A percentile compares a stretch with the other conserved stretches of the same genome.
These are phyloP conservation scores for Arctopsyche grandis DNA, from an alignment of 1,140 invertebrate species.

Conservation along the genomic window DNA sequence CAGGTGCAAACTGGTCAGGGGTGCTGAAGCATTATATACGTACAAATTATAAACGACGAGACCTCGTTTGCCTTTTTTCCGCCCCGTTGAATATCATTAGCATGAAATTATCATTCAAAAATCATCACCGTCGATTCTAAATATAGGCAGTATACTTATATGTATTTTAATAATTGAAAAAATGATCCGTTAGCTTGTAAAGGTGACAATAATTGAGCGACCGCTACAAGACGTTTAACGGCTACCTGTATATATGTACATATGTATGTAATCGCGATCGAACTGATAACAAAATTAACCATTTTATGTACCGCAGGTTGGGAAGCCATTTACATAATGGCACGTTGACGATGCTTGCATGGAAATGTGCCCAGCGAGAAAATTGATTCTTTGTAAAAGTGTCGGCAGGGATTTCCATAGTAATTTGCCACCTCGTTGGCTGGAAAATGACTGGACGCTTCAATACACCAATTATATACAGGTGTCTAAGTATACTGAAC, in stretches of 20 bases:
- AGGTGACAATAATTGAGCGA: not conserved
- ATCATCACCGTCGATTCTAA: no score
- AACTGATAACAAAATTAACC: conserved; percentile 29
- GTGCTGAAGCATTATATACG: not conserved
- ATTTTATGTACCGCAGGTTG: conserved; percentile 10
- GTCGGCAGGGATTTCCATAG: conserved; percentile 27
- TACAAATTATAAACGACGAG: no score
- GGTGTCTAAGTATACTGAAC: not conserved
- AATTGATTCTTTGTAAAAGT: conserved; percentile 38
- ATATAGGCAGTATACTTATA: no score
- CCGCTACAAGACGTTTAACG: no score
- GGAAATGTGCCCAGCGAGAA: not conserved
- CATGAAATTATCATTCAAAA: no score
- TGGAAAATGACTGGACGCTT: no score
- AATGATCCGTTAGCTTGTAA: not conserved
- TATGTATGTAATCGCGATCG: conserved; percentile 9
- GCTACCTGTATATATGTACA: not conserved
- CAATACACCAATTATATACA: conserved; percentile 9
- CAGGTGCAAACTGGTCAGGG: not conserved
- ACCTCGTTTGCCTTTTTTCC: no score
- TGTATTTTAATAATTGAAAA: not conserved
- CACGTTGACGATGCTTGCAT: not conserved
- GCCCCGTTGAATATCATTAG: no score
- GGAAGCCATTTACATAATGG: conserved; percentile 13
- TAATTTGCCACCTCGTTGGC: conserved; percentile 27